Conservation (phyloP, 2,797 vertebrate genomes). For the Halcyon smyrnensis region DNA sequence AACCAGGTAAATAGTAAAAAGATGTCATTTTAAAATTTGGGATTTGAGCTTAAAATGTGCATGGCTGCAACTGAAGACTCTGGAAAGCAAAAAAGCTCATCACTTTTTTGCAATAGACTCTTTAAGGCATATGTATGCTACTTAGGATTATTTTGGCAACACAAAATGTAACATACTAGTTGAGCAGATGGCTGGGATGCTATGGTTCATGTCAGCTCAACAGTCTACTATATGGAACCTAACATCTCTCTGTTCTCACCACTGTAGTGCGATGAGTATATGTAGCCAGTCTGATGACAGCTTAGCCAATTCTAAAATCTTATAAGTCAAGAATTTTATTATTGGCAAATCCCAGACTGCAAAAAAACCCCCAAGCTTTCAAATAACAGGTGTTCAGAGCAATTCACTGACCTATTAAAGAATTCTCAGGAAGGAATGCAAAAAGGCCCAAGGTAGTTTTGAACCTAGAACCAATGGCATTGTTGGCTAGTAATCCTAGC, state of each 20-base stretch:
- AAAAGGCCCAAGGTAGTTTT: not conserved
- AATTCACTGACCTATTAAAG: not conserved
- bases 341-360: not conserved
- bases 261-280: rapidly evolving
- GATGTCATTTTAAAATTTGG: not conserved
- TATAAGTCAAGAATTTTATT: not conserved
- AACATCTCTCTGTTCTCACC: not conserved
- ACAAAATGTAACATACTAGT: not conserved
- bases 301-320: not conserved
- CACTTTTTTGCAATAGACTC: not conserved
- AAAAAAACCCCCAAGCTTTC: not conserved
- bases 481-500: not conserved
- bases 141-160: not conserved
- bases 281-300: not conserved
- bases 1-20: not conserved
- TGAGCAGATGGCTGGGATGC: not conserved
- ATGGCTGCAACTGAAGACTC: not conserved
- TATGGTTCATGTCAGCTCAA: not conserved
- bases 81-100: not conserved
- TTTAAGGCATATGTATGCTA: not conserved
- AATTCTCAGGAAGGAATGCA: not conserved
- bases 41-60: not conserved
- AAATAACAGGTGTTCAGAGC: not conserved
- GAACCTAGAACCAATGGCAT: not conserved
- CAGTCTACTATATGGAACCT: not conserved